Percentiles rank a stretch among this genome's conserved stretches.
Evolutionary conservation across 2,113 vertebrate species (phyloP).

Genomic region (Neodon shergylaensis): DNA sequence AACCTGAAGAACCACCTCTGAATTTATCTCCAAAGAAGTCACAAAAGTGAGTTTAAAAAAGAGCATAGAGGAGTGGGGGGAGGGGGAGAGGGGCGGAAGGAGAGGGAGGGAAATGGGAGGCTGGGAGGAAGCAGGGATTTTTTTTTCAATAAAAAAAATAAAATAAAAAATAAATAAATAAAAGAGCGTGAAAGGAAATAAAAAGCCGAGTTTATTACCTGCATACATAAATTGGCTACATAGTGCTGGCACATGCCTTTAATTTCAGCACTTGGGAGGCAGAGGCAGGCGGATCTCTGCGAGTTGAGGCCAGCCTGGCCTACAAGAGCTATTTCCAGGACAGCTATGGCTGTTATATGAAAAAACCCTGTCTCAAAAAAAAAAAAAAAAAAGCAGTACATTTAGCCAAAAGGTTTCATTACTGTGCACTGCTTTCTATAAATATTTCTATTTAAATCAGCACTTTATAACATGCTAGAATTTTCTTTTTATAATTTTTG

Average conservation of each 20-base stretch:
- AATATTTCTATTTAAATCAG: not conserved
- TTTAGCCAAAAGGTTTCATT: conserved; percentile 24
- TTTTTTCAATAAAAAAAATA: too few relatives aligned
- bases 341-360: too few relatives aligned
- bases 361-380: not conserved
- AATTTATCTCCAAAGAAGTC: conserved; percentile 33
- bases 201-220: not conserved
- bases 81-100: too few relatives aligned
- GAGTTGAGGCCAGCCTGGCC: too few relatives aligned
- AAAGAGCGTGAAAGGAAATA: not conserved
- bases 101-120: too few relatives aligned
- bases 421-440: not conserved
- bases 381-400: not conserved
- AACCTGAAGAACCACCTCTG: not conserved
- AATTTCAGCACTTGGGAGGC: too few relatives aligned
- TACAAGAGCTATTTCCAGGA: too few relatives aligned
- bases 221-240: not conserved
- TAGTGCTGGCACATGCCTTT: too few relatives aligned
- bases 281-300: too few relatives aligned
- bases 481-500: conserved; percentile 47
- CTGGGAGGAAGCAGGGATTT: too few relatives aligned
- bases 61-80: too few relatives aligned
- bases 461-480: not conserved
- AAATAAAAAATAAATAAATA: too few relatives aligned
- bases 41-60: not conserved